Evolutionary conservation across 2,797 vertebrate genomes (phyloP), one percentile per base, ranked within the genome.

Genomic region (Lutjanus argentimaculatus): DNA sequence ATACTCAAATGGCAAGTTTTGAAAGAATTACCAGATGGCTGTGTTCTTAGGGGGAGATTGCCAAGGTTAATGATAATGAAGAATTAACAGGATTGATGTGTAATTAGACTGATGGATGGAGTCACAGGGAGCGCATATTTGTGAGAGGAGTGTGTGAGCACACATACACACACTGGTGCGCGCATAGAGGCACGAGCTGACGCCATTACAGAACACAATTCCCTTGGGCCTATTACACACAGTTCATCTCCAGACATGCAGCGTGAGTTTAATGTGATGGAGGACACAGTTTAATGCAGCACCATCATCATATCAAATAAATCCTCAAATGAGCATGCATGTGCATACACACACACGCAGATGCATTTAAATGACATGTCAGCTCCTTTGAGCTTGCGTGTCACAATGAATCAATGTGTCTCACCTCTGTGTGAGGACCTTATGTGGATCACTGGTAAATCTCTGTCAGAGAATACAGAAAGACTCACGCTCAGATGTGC

Each of bases 1-100:
- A 61, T 36, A 79, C 72, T 80, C 72, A 87, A 88, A 92, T 74
- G 78, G 70, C 84, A 93, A 89, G 89, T 93, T 93, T 90, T 89
- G 90, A 92, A 93, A 92, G 89, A 92, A 93, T 92, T 89, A 91
- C 88, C 95, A 96, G 95, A 96, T 96, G 94, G 92, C 75, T 83
- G 73, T 91, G 90, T 90, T 88, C 93, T 93, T 88, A 91, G 86
- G 88, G 94, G 92, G 89, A 92, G 89, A 94, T 89, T 94, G 94
- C 89, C 95, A 95, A 96, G 95, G 95, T 96, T 96, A 96, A 96
- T 95, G 95, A 94, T 93, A 93, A 93, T 95, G 92, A 95, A 90
- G 90, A 94, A 95, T 94, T 94, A 95, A 91, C 77, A 72, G 92
- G 94, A 96, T 94, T 95, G 93, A 95, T 94, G 90, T 90, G 90